phyloP scores from a whole-genome alignment of 2,113 vertebrate genomes.

The Calonectris borealis region DNA sequence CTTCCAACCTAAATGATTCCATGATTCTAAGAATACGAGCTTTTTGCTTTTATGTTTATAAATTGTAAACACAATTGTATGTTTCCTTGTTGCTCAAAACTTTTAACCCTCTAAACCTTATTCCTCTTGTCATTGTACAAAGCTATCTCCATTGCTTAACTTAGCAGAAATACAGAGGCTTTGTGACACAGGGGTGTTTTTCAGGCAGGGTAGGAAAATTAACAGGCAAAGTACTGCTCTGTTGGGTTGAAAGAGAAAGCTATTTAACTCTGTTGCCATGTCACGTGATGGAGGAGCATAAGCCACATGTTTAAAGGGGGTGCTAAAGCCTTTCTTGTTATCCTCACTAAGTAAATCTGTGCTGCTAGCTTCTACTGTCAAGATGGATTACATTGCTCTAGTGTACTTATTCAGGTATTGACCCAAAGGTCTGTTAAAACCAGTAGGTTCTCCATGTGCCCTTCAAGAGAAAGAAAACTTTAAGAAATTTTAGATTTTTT shows the following conservation, averaged over 20 bases:
- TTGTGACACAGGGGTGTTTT: background rate
- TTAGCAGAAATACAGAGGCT: background rate
- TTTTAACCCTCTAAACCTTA: background rate
- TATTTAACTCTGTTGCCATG: background rate
- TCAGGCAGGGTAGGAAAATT: background rate
- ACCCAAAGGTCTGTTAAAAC: background rate
- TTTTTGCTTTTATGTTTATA: background rate
- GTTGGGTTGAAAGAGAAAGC: background rate
- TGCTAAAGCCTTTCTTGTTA: background rate
- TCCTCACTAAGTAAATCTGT: background rate
- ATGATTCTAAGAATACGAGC: background rate
- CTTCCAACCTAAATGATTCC: background rate
- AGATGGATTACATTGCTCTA: background rate
- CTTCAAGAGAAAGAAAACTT: background rate
- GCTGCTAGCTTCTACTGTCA: background rate
- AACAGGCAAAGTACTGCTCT: background rate
- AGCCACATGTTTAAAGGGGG: background rate
- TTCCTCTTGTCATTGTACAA: background rate
- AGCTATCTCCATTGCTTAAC: background rate
- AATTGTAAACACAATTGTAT: background rate
- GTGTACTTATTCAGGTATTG: background rate
- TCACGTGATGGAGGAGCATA: background rate
- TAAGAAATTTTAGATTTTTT: no score
- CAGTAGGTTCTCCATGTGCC: background rate
- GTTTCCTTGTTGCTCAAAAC: background rate